These are phyloP conservation scores for Paelopatides confundens DNA, from an alignment of 53 echinoderm and acorn worm genomes.

Conservation along the genomic window DNA sequence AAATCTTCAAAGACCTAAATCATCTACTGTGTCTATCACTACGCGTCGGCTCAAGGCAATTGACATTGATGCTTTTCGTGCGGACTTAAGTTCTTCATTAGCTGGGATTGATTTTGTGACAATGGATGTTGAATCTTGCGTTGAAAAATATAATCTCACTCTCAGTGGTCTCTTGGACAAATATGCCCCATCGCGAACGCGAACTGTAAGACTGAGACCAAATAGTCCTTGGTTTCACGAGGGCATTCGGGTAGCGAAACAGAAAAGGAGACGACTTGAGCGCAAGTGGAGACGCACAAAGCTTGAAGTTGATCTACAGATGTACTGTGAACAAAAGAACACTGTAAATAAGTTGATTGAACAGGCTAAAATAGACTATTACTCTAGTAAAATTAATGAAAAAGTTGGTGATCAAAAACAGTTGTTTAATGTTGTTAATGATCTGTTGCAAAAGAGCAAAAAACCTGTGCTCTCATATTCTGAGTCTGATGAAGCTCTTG, in stretches of 20 bases:
- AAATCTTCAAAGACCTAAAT: slow-evolving; percentile 15
- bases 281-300: slow-evolving; percentile 45
- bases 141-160: slow-evolving; percentile 11
- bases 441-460: slow-evolving; percentile 23
- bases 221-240: slow-evolving; percentile 42
- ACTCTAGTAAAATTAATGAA: slow-evolving; percentile 26
- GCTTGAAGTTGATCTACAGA: slow-evolving; percentile 50
- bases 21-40: slow-evolving; percentile 21
- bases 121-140: neutral
- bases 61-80: neutral
- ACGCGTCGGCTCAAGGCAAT: slow-evolving; percentile 2
- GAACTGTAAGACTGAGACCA: slow-evolving; percentile 22
- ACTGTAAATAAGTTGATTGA: slow-evolving; percentile 12
- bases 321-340: slow-evolving; percentile 32
- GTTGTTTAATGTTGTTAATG: slow-evolving; percentile 44
- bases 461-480: slow-evolving; percentile 21
- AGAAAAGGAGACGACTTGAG: slow-evolving; percentile 34
- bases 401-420: slow-evolving; percentile 41
- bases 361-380: slow-evolving; percentile 36
- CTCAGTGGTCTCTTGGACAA: slow-evolving; percentile 29
- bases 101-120: neutral
- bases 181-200: slow-evolving; percentile 44
- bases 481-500: slow-evolving; percentile 29
- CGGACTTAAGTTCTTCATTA: neutral
- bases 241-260: neutral